Evolutionary conservation across 1,140 invertebrate genomes (phyloP).

Genomic region (Calycopis cecrops): DNA sequence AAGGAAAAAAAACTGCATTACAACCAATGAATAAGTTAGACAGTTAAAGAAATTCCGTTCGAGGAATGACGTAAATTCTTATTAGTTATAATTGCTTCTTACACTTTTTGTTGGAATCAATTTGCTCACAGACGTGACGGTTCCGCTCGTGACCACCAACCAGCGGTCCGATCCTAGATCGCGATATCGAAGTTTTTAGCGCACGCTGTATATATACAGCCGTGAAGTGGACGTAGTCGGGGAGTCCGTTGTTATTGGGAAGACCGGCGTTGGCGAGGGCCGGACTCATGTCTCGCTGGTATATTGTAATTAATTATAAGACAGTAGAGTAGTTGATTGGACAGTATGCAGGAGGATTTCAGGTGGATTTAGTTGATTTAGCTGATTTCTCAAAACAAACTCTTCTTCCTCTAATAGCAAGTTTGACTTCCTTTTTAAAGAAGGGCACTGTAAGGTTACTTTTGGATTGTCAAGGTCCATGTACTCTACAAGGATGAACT

Average conservation of each 20-base stretch:
- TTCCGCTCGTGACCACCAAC: conserved; percentile 44
- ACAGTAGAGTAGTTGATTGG: conserved; percentile 53
- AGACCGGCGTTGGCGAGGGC: conserved; percentile 63
- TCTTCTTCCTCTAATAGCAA: conserved; percentile 64
- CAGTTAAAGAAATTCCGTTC: background rate
- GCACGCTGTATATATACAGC: conserved; percentile 30
- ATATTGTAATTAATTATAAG: conserved; percentile 46
- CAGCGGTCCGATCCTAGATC: conserved; percentile 29
- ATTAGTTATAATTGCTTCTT: conserved; percentile 7
- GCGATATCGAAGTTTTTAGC: conserved; percentile 35
- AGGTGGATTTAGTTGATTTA: conserved; percentile 36
- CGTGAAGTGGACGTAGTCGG: conserved; percentile 16
- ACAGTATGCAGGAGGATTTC: conserved; percentile 35
- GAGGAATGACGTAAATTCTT: background rate
- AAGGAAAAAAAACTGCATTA: too few species aligned
- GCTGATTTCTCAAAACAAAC: conserved; percentile 44
- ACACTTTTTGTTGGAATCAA: background rate
- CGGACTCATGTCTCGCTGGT: conserved; percentile 62
- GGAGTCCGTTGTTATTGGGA: conserved; percentile 66
- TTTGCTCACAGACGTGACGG: conserved; percentile 23
- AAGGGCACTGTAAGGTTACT: too few species aligned
- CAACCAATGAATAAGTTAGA: background rate
- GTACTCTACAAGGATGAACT: too few species aligned
- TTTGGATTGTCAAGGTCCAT: too few species aligned
- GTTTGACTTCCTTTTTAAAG: conserved; percentile 65